Evolutionary conservation across 2,113 vertebrate species (phyloP), one percentile per base, ranked within the genome.

Genomic region (Nipponia nippon): DNA sequence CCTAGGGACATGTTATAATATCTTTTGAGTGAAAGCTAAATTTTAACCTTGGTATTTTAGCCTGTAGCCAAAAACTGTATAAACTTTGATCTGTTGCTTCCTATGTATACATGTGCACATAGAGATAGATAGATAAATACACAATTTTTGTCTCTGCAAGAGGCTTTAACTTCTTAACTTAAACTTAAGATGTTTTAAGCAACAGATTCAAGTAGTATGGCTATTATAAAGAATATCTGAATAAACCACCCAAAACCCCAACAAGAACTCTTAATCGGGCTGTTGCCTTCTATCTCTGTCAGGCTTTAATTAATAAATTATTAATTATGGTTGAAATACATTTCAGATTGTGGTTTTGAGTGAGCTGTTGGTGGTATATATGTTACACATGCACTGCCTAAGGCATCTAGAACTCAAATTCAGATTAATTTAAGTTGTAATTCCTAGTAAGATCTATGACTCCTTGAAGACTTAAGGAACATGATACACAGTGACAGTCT

Each of bases 301-400:
- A 95, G 86, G 55, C 76, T 66, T 86, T 73, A 85, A 75, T 89
- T 67, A 84, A 71, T 63, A 71, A 62, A 44, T 93, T n/a, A 94
- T 92, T 96, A 88, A 83, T 97, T 78, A 50, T 13, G 59, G 29
- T 71, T 89, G 69, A 78, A 65, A 67, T 34, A 56, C 47, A 20
- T 92, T 88, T 71, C 66, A 72, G 65, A 40, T 13, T 72, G 40
- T 92, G 93, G 50, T 46, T 87, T 83, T 90, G 81, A 65, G 63
- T 49, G 70, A 44, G 47, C 42, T 59, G n/a, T 22, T 76, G 47
- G 29, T 78, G 46, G 67, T 93, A 26, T 86, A 2, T 82, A 6
- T 87, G 82, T 96, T 83, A 84, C 29, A 75, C 38, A 16, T 2
- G 11, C 23, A 9, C 42, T 79, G 81, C 62, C 61, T 81, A 46